phyloP scores from a whole-genome alignment of 1,140 invertebrate species.

The Drosophila obscura region DNA sequence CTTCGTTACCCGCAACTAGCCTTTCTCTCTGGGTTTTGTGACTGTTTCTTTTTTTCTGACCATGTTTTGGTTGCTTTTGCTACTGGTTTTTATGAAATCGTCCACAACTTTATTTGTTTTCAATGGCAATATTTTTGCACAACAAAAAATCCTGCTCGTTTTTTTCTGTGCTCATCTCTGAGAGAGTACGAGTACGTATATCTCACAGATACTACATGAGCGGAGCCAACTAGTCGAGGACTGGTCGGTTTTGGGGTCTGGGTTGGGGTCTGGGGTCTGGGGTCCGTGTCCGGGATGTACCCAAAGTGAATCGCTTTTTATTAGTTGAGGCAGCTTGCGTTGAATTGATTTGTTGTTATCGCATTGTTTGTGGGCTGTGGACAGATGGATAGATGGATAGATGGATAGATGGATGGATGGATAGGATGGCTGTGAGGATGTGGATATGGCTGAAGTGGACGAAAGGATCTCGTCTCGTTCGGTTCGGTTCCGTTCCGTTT shows the following conservation, averaged over 20 bases:
- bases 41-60: constrained; percentile 22
- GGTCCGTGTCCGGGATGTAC: neutral
- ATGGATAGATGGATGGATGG: constrained; percentile 23
- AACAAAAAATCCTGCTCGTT: constrained; percentile 18
- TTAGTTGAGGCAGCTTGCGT: constrained; percentile 81
- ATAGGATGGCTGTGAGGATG: constrained; percentile 6
- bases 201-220: constrained; percentile 23
- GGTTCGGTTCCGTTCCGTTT: neutral
- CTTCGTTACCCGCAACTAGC: too few relatives aligned
- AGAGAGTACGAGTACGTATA: constrained; percentile 9
- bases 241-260: constrained; percentile 7
- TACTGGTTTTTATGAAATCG: constrained; percentile 72
- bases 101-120: constrained; percentile 82
- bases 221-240: constrained; percentile 44
- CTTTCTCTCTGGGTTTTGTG: too few relatives aligned
- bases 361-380: constrained; percentile 70
- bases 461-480: constrained; percentile 27
- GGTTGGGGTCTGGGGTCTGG: constrained; percentile 13
- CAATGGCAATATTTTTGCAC: constrained; percentile 77
- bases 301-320: constrained; percentile 70
- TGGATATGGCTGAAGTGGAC: constrained; percentile 26
- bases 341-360: constrained; percentile 82
- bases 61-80: constrained; percentile 22
- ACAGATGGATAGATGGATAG: constrained; percentile 61
- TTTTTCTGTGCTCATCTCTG: constrained; percentile 17